Evolutionary conservation across 2,888 invertebrate genomes (phyloP).

Genomic region (Endomychus coccineus): DNA sequence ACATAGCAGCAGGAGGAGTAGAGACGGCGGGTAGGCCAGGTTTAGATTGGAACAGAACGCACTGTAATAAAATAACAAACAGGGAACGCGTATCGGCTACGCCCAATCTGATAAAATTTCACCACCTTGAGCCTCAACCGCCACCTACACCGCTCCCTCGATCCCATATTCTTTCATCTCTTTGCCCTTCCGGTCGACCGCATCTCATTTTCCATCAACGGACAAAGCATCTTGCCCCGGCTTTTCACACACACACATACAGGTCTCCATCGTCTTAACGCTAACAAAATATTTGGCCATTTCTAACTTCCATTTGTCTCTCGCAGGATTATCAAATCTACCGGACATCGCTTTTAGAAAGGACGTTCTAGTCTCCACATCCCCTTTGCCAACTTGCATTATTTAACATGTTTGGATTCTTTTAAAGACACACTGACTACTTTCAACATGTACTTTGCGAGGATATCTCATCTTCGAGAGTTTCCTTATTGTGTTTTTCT

Average conservation of each 20-base stretch:
- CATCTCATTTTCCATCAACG: conserved; percentile 1
- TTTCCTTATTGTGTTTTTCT: too few relatives aligned
- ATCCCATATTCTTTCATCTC: too few relatives aligned
- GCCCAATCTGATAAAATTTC: conserved; percentile 32
- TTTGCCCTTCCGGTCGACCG: conserved; percentile 2
- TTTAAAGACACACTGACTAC: too few relatives aligned
- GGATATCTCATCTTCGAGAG: too few relatives aligned
- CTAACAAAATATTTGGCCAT: conserved; percentile 5
- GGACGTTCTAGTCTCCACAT: not conserved
- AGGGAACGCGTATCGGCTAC: conserved; percentile 34
- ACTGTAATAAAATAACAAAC: conserved; percentile 37
- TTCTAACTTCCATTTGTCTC: conserved; percentile 4
- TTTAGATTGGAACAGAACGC: conserved; percentile 33
- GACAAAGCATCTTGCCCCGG: too few relatives aligned
- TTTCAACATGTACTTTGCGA: too few relatives aligned
- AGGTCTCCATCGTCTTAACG: not conserved
- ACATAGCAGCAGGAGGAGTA: conserved; percentile 31
- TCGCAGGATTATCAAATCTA: conserved; percentile 4
- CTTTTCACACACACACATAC: too few relatives aligned
- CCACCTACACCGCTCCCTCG: too few relatives aligned
- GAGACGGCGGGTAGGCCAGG: not conserved
- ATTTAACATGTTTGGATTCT: conserved; percentile 5
- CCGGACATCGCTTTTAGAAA: not conserved
- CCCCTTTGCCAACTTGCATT: not conserved
- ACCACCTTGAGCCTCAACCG: conserved; percentile 24